These are phyloP conservation scores for roundworm (Caenorhabditis elegans) DNA, from an alignment of 1,140 invertebrate species.

Conservation along the genomic window WBcel235 BX284604.4:13155001-13155500, in stretches of 20 bases:
- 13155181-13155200: too few relatives aligned
- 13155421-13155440: neutral
- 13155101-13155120: too few relatives aligned
- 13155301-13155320: neutral
- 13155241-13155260: neutral
- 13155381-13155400: neutral
- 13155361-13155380: neutral
- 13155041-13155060: too few relatives aligned
- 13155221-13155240: neutral
- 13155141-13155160: too few relatives aligned
- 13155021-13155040: too few relatives aligned
- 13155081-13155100: too few relatives aligned
- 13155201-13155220: too few relatives aligned
- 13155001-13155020: too few relatives aligned
- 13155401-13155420: neutral
- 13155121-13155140: too few relatives aligned
- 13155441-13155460: neutral
- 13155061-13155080: too few relatives aligned
- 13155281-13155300: constrained; percentile 12
- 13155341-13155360: neutral
- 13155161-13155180: too few relatives aligned
- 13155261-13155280: neutral
- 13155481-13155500: neutral
- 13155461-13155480: neutral
- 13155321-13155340: neutral